phyloP scores from a whole-genome alignment of 2,113 vertebrate genomes.

The Sander lucioperca region DNA sequence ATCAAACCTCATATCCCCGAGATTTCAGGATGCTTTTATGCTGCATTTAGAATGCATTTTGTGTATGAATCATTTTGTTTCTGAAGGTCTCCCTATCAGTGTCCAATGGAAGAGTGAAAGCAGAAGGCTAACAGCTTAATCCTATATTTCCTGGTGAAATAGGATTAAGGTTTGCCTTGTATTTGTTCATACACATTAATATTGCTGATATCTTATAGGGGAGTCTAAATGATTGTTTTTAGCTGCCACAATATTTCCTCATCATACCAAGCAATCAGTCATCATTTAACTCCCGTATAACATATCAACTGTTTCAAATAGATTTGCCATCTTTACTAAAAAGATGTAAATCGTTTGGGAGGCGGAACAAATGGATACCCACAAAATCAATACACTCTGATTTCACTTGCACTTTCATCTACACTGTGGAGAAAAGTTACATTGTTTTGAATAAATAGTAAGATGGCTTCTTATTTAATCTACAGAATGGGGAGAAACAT shows the following conservation, averaged over 20 bases:
- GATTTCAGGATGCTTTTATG: conserved; percentile 38
- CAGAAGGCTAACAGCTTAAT: conserved; percentile 82
- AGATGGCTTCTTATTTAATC: conserved; percentile 73
- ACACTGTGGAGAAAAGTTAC: conserved; percentile 74
- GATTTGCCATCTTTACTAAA: conserved; percentile 69
- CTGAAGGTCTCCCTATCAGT: conserved; percentile 64
- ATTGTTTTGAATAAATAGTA: conserved; percentile 53
- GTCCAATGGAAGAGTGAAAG: conserved; percentile 85
- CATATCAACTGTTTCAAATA: conserved; percentile 48
- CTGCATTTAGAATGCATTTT: conserved; percentile 23
- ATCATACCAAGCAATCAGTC: background rate
- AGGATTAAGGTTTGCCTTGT: conserved; percentile 78
- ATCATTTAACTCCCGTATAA: conserved; percentile 74
- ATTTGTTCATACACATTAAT: conserved; percentile 53
- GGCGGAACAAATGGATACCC: conserved; percentile 24
- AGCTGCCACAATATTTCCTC: background rate
- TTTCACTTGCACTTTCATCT: conserved; percentile 84
- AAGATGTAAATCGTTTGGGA: conserved; percentile 70
- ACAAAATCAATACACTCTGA: conserved; percentile 74
- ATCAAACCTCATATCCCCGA: background rate
- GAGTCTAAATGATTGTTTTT: conserved; percentile 58
- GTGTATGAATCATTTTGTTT: conserved; percentile 13
- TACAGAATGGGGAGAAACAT: conserved; percentile 80
- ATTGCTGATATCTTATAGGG: conserved; percentile 73
- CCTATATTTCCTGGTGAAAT: conserved; percentile 81